Percentiles rank a stretch among this genome's conserved stretches.
These are phyloP conservation scores for Aurelia aurita complex sp. Pacific DNA, from an alignment of 30 jellyfish, hydroid and myxozoan species.

Conservation along the genomic window DNA sequence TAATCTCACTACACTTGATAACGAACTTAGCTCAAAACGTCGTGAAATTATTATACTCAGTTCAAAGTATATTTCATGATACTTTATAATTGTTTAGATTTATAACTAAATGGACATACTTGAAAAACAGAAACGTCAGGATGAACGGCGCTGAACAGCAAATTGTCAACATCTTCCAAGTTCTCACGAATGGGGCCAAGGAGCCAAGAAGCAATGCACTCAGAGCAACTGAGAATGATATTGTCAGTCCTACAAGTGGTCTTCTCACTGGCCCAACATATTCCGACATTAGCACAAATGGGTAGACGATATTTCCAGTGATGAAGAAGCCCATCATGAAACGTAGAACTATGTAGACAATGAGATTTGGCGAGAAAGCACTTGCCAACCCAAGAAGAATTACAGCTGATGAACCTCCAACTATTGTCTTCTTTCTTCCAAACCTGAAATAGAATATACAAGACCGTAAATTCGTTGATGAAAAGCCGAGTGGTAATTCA, in stretches of 20 bases:
- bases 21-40: too few species aligned
- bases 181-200: conserved; percentile 59
- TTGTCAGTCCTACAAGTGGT: conserved; percentile 61
- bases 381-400: conserved; percentile 45
- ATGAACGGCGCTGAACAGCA: conserved; percentile 71
- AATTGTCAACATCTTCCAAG: conserved; percentile 69
- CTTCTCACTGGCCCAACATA: conserved; percentile 75
- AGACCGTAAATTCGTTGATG: neutral
- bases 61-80: too few species aligned
- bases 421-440: conserved; percentile 58
- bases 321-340: conserved; percentile 71
- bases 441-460: conserved; percentile 13
- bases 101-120: conserved; percentile 30
- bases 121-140: conserved; percentile 30
- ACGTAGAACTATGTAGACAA: conserved; percentile 37
- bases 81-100: too few species aligned
- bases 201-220: conserved; percentile 61
- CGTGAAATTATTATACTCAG: too few species aligned
- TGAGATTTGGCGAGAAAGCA: conserved; percentile 63
- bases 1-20: too few species aligned
- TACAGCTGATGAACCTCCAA: conserved; percentile 23
- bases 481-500: neutral
- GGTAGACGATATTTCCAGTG: conserved; percentile 64
- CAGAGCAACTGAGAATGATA: conserved; percentile 39
- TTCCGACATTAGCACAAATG: conserved; percentile 56